These are phyloP conservation scores for Camponotus fellah DNA, from an alignment of 2,888 invertebrate genomes.

Conservation along the genomic window DNA sequence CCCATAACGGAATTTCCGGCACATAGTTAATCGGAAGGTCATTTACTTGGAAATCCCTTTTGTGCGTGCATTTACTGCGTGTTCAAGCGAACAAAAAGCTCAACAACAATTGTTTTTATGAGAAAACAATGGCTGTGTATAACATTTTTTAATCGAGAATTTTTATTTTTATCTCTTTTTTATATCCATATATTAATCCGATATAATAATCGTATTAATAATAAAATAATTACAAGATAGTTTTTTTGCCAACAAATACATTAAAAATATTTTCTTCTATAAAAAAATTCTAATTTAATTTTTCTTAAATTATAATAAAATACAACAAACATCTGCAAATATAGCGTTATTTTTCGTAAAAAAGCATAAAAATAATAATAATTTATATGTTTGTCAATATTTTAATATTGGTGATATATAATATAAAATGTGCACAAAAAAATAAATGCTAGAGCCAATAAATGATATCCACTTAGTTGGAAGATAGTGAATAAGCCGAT, in stretches of 20 bases:
- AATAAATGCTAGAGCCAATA: not conserved
- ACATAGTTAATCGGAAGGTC: constrained; percentile 66
- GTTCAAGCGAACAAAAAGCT: constrained; percentile 42
- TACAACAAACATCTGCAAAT: not conserved
- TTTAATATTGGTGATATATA: not conserved
- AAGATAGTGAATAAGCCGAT: constrained; percentile 6
- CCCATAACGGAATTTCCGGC: constrained; percentile 49
- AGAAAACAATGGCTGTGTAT: constrained; percentile 20
- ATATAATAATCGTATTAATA: not conserved
- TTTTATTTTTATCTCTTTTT: not conserved
- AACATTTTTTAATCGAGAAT: not conserved
- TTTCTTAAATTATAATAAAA: not conserved
- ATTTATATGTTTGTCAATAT: not conserved
- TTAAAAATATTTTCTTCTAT: not conserved
- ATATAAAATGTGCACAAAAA: not conserved
- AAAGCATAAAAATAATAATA: not conserved
- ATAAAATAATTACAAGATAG: not conserved
- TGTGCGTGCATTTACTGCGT: constrained; percentile 39
- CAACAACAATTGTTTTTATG: constrained; percentile 49
- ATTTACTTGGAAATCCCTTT: constrained; percentile 65
- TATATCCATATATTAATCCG: not conserved
- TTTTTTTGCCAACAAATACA: not conserved
- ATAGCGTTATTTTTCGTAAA: not conserved
- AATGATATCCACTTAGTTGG: not conserved
- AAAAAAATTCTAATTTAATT: not conserved